A percentile compares a stretch with the other conserved stretches of the same genome.
These are phyloP conservation scores for Ectropis crepuscularia DNA, from an alignment of 2,888 invertebrate genomes.

Conservation along the genomic window DNA sequence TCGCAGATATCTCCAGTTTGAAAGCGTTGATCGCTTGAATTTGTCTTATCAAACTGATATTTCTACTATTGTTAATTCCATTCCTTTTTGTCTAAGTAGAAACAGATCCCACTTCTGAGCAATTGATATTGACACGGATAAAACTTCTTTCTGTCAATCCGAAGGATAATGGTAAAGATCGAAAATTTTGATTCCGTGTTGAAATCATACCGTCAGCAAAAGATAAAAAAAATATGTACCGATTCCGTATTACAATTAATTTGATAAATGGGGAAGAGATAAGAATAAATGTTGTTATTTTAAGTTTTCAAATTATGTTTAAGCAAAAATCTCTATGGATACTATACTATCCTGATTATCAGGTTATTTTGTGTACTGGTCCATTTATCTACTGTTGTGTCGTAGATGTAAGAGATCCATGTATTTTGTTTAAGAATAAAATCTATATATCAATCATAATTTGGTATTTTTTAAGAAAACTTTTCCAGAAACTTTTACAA, in stretches of 20 bases:
- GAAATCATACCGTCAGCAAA: too few relatives aligned
- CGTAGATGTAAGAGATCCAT: slow-evolving; percentile 4
- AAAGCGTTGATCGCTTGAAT: too few relatives aligned
- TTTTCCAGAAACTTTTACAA: not conserved
- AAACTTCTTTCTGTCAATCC: too few relatives aligned
- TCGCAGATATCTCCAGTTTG: too few relatives aligned
- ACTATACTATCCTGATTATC: not conserved
- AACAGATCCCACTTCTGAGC: too few relatives aligned
- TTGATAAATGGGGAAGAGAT: slow-evolving; percentile 6
- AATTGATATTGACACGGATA: too few relatives aligned
- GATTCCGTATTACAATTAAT: not conserved
- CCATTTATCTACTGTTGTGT: slow-evolving; percentile 4
- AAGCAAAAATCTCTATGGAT: not conserved
- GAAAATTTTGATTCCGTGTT: too few relatives aligned
- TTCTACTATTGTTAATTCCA: too few relatives aligned
- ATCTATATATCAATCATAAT: not conserved
- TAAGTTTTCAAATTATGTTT: slow-evolving; percentile 1
- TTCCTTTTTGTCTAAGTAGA: too few relatives aligned
- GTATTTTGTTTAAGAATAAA: slow-evolving; percentile 8
- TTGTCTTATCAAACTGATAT: too few relatives aligned
- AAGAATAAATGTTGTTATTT: not conserved
- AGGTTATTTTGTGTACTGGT: not conserved
- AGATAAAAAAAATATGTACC: too few relatives aligned
- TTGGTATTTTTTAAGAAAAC: not conserved
- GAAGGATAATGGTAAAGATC: too few relatives aligned